phyloP scores from a whole-genome alignment of 1,140 invertebrate species.

The Halesus radiatus region DNA sequence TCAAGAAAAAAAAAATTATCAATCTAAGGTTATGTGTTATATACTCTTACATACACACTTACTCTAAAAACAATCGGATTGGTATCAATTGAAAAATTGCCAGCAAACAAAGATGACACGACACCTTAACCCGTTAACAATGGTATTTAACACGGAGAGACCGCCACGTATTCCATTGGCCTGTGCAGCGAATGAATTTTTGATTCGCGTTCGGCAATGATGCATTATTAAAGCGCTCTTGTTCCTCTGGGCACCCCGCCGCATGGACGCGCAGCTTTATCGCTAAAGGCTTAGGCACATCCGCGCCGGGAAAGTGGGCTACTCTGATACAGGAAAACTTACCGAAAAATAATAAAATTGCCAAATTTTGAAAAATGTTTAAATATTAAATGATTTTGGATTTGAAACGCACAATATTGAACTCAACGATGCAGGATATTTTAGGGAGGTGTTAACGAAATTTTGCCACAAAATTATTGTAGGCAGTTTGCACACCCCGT shows the following conservation, averaged over 20 bases:
- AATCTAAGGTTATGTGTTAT: no score
- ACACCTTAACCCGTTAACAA: not conserved
- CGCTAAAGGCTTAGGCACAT: constrained; percentile 40
- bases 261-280: constrained; percentile 37
- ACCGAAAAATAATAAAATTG: no score
- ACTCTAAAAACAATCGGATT: no score
- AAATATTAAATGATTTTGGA: no score
- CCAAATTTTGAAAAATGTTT: no score
- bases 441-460: no score
- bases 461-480: no score
- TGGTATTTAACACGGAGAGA: constrained; percentile 31
- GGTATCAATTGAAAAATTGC: not conserved
- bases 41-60: no score
- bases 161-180: constrained; percentile 54
- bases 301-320: not conserved
- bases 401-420: no score
- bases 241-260: constrained; percentile 30
- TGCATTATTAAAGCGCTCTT: constrained; percentile 52
- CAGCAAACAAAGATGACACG: constrained; percentile 4
- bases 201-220: constrained; percentile 51
- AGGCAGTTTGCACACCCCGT: no score
- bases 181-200: constrained; percentile 55
- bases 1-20: no score
- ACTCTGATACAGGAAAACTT: not conserved
- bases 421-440: no score